A percentile compares a stretch with the other conserved stretches of the same genome.
phyloP scores from a whole-genome alignment of 1,140 invertebrate species.

The Drosophila kurseongensis region DNA sequence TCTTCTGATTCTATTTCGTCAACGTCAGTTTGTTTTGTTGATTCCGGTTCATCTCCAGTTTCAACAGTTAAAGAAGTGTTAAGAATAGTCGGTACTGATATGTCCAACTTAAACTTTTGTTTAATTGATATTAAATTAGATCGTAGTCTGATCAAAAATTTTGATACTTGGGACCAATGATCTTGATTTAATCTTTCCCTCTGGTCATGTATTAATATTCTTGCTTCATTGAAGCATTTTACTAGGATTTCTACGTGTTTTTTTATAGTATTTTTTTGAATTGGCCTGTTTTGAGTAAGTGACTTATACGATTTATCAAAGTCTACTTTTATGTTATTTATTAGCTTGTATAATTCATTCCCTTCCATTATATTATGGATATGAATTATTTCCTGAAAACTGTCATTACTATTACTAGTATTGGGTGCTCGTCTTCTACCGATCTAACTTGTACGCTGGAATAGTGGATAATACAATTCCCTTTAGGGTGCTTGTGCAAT shows the following conservation, averaged over 20 bases:
- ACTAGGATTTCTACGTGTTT: constrained; percentile 13
- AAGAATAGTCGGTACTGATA: not conserved
- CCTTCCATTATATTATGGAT: no score
- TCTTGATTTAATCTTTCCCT: no score
- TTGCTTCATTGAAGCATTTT: constrained; percentile 9
- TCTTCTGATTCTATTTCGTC: not conserved
- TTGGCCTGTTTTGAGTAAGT: not conserved
- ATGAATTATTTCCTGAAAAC: no score
- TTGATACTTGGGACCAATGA: not conserved
- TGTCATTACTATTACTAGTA: no score
- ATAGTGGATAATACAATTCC: no score
- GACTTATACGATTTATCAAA: constrained; percentile 34
- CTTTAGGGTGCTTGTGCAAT: no score
- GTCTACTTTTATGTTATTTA: no score
- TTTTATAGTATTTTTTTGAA: not conserved
- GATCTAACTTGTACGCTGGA: no score
- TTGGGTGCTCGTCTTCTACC: no score
- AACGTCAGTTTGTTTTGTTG: not conserved
- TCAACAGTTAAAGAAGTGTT: not conserved
- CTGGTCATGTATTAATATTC: constrained; percentile 2
- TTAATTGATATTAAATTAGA: no score
- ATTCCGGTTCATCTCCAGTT: not conserved
- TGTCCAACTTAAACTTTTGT: no score
- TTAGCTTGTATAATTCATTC: no score
- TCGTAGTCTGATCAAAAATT: not conserved